phyloP scores from a whole-genome alignment of 2,113 vertebrate species.

The Tylochromis polylepis region DNA sequence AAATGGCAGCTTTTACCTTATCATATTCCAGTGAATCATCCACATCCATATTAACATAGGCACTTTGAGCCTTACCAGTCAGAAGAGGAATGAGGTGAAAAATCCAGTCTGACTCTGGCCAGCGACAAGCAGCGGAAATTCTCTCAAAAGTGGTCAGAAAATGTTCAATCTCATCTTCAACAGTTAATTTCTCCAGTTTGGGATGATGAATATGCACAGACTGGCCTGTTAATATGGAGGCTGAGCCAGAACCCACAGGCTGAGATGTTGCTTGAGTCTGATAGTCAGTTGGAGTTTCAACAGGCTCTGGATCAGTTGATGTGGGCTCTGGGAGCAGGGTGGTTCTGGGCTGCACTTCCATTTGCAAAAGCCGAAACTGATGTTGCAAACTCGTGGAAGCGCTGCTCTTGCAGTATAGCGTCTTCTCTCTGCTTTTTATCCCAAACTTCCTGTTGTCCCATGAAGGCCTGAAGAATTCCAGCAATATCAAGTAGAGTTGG shows the following conservation, averaged over 20 bases:
- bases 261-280: rapidly evolving
- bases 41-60: not conserved
- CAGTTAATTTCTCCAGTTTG: not conserved
- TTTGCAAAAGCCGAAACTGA: not conserved
- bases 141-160: rapidly evolving
- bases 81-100: not conserved
- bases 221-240: rapidly evolving
- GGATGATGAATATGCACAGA: not conserved
- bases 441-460: not conserved
- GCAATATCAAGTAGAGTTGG: not conserved
- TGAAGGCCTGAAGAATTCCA: not conserved
- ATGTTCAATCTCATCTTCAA: not conserved
- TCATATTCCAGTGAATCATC: no score
- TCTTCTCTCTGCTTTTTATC: not conserved
- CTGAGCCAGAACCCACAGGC: rapidly evolving
- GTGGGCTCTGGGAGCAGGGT: not conserved
- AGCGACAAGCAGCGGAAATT: not conserved
- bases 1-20: no score
- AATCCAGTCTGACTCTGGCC: not conserved
- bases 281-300: not conserved
- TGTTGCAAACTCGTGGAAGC: not conserved
- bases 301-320: not conserved
- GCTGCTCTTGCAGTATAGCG: not conserved
- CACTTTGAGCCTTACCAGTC: rapidly evolving
- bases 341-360: not conserved